phyloP scores from a whole-genome alignment of 2,888 invertebrate species.

The Cynaeus angustus region DNA sequence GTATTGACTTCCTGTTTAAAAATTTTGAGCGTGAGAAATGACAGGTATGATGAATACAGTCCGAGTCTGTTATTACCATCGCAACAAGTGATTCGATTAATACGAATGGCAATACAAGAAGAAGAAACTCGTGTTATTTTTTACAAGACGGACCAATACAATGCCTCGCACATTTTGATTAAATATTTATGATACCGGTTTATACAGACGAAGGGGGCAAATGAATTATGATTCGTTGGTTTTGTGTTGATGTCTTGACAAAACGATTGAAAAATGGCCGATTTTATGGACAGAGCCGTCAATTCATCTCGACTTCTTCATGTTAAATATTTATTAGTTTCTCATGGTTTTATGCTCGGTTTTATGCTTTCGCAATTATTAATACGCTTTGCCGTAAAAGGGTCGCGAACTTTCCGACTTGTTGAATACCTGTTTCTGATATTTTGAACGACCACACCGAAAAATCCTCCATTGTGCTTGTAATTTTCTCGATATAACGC shows the following conservation, averaged over 20 bases:
- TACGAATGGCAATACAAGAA: slow-evolving; percentile 27
- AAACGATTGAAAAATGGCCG: slow-evolving; percentile 64
- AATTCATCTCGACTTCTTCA: slow-evolving; percentile 47
- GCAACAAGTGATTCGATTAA: slow-evolving; percentile 40
- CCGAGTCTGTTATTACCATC: slow-evolving; percentile 8
- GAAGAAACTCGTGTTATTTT: slow-evolving; percentile 41
- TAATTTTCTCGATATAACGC: not conserved
- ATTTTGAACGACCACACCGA: not conserved
- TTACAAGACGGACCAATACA: slow-evolving; percentile 43
- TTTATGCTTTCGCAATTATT: slow-evolving; percentile 40
- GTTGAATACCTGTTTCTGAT: slow-evolving; percentile 10
- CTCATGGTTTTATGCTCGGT: slow-evolving; percentile 34
- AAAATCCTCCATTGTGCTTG: not conserved
- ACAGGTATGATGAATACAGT: slow-evolving; percentile 19
- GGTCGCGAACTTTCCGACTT: slow-evolving; percentile 29
- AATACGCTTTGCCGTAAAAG: slow-evolving; percentile 32
- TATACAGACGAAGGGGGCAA: slow-evolving; percentile 53
- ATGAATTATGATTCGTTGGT: slow-evolving; percentile 63
- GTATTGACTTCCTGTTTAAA: slow-evolving; percentile 29
- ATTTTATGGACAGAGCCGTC: slow-evolving; percentile 58
- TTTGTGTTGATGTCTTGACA: slow-evolving; percentile 63
- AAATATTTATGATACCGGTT: slow-evolving; percentile 64
- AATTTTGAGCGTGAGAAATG: slow-evolving; percentile 20
- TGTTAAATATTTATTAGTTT: slow-evolving; percentile 50
- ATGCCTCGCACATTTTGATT: slow-evolving; percentile 57